Evolutionary conservation across 2,113 vertebrate genomes (phyloP), one percentile per base, ranked within the genome.

Genomic region (Phodopus roborovskii): DNA sequence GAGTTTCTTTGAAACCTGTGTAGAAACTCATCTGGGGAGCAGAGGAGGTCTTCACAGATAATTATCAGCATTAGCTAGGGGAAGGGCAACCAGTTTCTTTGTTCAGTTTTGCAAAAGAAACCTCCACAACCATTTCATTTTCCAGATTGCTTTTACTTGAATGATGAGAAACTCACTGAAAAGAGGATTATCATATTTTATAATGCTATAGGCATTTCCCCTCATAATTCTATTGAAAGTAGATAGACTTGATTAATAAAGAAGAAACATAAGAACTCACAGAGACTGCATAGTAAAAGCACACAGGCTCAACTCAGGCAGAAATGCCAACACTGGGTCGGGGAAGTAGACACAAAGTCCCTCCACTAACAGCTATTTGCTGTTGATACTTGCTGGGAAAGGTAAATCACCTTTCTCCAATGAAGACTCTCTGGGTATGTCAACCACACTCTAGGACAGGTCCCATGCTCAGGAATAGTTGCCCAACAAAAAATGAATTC

Each of bases 41-140:
- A 91, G 53, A 66, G 84, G 94, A 97, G 81, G 81, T 95, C 97
- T 97, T 96, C 39, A 60, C 86, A 90, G 92, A 90, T 97, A 97
- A 98, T 98, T 95, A 97, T 97, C 77, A 96, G 66, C 74, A 94
- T 60, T 73, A 86, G 90, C 91, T 82, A 85, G 91, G 50, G 50
- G 77, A 90, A 60, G 88, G 33, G 56, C 45, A 33, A 82, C 56
- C 56, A 77, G 56, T 33, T 60, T 64, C 73, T 88, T 81, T 88
- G 89, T 81, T 81, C 7, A 95, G 64, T 86, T 93, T 39, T 71
- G 45, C 62, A 93, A 89, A 86, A 92, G 48, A 83, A 89, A 66
- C 8, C 17, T 82, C 7, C 26, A 96, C 91, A 82, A 28, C 89
- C 77, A 96, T 60, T 90, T 93, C 28, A 74, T 93, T 95, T 96